These are phyloP conservation scores for Mimumesa dahlbomi DNA, from an alignment of 2,888 invertebrate species.

Conservation along the genomic window DNA sequence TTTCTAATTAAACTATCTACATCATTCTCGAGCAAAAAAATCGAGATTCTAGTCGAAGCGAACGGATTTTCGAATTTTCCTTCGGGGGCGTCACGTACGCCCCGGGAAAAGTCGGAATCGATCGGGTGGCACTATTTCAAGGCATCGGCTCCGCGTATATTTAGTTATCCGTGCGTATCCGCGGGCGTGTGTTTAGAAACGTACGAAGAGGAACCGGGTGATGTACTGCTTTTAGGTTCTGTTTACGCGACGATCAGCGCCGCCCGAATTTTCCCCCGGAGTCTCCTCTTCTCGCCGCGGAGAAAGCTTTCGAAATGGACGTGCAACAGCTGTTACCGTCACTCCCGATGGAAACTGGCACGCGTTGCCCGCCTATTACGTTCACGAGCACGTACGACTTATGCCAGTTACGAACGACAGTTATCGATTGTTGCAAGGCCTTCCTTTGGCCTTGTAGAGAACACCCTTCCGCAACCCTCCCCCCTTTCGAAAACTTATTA, in stretches of 20 bases:
- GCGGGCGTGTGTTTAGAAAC: constrained; percentile 55
- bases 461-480: no score
- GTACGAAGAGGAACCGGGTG: constrained; percentile 55
- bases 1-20: no score
- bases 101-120: no score
- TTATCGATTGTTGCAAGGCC: constrained; percentile 60
- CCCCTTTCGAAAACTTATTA: background rate
- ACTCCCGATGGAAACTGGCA: constrained; percentile 70
- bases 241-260: constrained; percentile 66
- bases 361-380: constrained; percentile 59
- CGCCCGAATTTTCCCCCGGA: constrained; percentile 60
- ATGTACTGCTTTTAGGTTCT: constrained; percentile 67
- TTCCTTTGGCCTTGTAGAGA: constrained; percentile 38
- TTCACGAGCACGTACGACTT: constrained; percentile 66
- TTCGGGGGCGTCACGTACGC: no score
- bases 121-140: no score
- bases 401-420: constrained; percentile 60
- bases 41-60: no score
- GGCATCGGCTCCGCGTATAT: no score
- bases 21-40: no score
- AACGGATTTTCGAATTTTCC: no score
- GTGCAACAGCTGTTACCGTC: constrained; percentile 74
- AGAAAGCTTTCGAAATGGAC: constrained; percentile 66
- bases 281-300: constrained; percentile 52
- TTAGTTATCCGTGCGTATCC: constrained; percentile 29